These are phyloP conservation scores for Scaptomyza flava DNA, from an alignment of 2,888 invertebrate species.

Conservation along the genomic window DNA sequence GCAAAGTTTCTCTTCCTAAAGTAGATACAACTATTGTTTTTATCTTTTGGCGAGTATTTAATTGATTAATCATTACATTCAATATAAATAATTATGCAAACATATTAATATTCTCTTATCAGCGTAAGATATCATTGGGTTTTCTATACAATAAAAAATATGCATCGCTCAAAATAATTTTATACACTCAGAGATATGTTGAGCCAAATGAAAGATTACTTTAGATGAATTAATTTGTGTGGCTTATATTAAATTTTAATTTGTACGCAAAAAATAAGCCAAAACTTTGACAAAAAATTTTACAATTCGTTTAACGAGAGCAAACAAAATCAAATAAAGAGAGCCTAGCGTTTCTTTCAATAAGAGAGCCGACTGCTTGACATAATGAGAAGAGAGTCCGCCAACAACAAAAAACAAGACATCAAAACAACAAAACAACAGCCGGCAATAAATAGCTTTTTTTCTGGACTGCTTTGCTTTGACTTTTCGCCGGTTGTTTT, in stretches of 20 bases:
- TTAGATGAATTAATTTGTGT: neutral
- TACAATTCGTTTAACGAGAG: conserved; percentile 2
- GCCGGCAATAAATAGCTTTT: conserved; percentile 30
- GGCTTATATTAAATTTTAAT: neutral
- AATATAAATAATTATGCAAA: too few species aligned
- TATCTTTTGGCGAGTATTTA: too few species aligned
- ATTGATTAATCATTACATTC: too few species aligned
- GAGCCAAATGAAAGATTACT: neutral
- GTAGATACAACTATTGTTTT: too few species aligned
- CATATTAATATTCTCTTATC: too few species aligned
- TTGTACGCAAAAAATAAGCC: conserved; percentile 1
- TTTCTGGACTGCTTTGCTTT: conserved; percentile 6
- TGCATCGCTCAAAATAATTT: too few species aligned
- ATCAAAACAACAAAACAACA: conserved; percentile 25
- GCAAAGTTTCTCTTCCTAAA: too few species aligned
- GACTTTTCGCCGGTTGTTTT: conserved; percentile 26
- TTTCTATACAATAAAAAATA: too few species aligned
- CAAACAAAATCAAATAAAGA: conserved; percentile 8
- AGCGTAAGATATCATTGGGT: too few species aligned
- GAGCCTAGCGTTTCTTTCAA: conserved; percentile 9
- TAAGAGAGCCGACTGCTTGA: conserved; percentile 18
- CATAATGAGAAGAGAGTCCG: conserved; percentile 24
- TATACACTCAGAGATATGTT: neutral
- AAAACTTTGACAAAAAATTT: too few species aligned
- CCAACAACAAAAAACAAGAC: conserved; percentile 2